Evolutionary conservation across 1,140 invertebrate species (phyloP), one percentile per base, ranked within the genome.

Genomic region (Camponotus floridanus): DNA sequence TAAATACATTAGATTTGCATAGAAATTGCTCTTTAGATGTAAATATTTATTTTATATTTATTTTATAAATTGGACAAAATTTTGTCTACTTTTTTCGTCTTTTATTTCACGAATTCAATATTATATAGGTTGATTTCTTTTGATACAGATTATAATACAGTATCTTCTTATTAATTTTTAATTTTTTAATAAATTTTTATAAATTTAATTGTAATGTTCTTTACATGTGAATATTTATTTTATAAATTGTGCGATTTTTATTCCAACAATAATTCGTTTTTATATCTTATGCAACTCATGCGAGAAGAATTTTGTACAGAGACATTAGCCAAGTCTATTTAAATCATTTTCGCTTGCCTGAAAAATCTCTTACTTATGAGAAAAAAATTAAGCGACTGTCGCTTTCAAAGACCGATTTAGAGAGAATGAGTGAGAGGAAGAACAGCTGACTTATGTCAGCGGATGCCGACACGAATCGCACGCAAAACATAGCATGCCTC

Each of bases 401-500:
- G 15, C 31, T 51, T 51, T 5, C 18, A 51, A 76, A 51, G 7
- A 2, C 13, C 11, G 21, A 15, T 62, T 51, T 39, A 36, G 67
- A 67, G 48, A 51, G 45, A 48, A 3, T 3, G 13, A 48, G 45
- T 3, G 11, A 48, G 45, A 48, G 11, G 15, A 13, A 48, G 45
- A 79, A 79, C n/a, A 1, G 11, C 18, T 18, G 76, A 8, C 31
- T 79, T 51, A 13, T 67, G 61, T 31, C 42, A 18, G 33, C 31
- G 42, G 59, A 78, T 48, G 26, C 2, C 18, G 76, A 48, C 18
- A 7, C 33, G 76, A 65, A 36, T 65, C 11, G 61, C n/a, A 42
- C 74, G 61, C 61, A 79, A 79, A 67, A 79, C 61, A 51, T 26
- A 51, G 76, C 42, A 45, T 21, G 57, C 57, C 62, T 67, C 31